These are phyloP conservation scores for Nemopilema nomurai DNA, from an alignment of 30 jellyfish, hydroid and myxozoan genomes.

Conservation along the genomic window DNA sequence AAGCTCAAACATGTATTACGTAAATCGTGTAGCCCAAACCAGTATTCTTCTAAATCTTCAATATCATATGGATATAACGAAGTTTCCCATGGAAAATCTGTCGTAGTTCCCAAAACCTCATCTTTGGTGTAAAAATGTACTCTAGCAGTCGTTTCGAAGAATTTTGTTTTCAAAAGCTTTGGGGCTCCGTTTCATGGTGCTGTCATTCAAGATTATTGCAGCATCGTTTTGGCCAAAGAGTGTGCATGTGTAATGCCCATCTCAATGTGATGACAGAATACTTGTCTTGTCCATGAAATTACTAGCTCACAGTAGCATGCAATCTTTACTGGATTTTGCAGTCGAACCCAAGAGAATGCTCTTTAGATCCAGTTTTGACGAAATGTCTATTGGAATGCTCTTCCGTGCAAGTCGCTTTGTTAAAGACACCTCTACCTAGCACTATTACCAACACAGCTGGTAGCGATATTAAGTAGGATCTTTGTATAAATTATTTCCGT, in stretches of 20 bases:
- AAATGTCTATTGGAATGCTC: not conserved
- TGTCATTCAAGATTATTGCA: not conserved
- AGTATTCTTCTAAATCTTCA: not conserved
- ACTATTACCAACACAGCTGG: not conserved
- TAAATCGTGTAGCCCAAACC: not conserved
- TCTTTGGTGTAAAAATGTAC: not conserved
- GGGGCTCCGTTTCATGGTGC: not conserved
- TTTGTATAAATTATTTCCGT: too few species aligned
- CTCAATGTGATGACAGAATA: too few species aligned
- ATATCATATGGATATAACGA: not conserved
- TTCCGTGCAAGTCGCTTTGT: not conserved
- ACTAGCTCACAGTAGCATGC: not conserved
- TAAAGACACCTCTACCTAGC: not conserved
- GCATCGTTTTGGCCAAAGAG: constrained; percentile 6
- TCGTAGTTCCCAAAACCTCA: not conserved
- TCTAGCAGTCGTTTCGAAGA: not conserved
- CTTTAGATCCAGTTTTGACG: not conserved
- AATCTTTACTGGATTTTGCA: not conserved
- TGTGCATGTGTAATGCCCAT: constrained; percentile 8
- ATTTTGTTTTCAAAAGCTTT: constrained; percentile 1
- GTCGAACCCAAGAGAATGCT: not conserved
- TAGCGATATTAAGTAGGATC: not conserved
- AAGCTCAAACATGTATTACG: not conserved
- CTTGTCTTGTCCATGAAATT: not conserved
- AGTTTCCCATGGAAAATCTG: not conserved